Percentiles rank a stretch among this genome's conserved stretches.
These are phyloP conservation scores for Chaetura pelagica DNA, from an alignment of 2,113 vertebrate species.

Conservation along the genomic window DNA sequence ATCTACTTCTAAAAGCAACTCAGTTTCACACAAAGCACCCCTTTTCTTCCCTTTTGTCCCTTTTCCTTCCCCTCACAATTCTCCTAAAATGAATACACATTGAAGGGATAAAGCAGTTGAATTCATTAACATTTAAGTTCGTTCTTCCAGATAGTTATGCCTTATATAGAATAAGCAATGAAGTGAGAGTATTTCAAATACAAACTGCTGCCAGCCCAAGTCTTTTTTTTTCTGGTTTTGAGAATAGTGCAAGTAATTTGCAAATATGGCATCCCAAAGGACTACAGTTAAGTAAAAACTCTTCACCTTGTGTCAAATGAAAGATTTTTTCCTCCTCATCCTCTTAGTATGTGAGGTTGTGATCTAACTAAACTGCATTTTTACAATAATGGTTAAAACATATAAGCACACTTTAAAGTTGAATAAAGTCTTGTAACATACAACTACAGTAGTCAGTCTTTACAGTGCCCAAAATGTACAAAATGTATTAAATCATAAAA, in stretches of 20 bases:
- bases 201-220: background rate
- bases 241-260: background rate
- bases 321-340: background rate
- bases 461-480: background rate
- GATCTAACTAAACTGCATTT: background rate
- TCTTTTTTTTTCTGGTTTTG: background rate
- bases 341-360: background rate
- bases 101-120: background rate
- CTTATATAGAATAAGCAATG: constrained; percentile 3
- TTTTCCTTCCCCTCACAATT: background rate
- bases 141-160: constrained; percentile 22
- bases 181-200: constrained; percentile 1
- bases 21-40: background rate
- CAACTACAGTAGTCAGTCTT: background rate
- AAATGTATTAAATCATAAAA: background rate
- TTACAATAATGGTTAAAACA: background rate
- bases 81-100: background rate
- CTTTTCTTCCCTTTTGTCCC: background rate
- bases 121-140: constrained; percentile 56
- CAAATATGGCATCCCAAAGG: background rate
- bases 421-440: background rate
- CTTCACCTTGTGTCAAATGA: background rate
- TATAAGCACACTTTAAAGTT: background rate
- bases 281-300: background rate
- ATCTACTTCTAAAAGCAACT: background rate